Conservation (phyloP, 2,113 vertebrate species). For the Periophthalmodon schlosseri region DNA sequence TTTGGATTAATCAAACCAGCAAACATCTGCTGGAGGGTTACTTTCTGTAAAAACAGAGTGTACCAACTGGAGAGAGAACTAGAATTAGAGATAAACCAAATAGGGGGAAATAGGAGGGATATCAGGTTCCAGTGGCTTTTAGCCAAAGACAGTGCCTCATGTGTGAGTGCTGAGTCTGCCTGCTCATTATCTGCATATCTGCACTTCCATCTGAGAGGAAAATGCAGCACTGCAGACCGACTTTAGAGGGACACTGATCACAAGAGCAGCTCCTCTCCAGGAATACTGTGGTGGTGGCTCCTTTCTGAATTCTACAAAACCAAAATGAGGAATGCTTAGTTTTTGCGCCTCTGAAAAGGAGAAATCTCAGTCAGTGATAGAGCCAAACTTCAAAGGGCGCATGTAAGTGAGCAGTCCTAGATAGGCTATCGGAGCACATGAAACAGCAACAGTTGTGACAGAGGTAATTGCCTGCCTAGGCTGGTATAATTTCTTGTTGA, state of each 20-base stretch:
- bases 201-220: slow-evolving; percentile 66
- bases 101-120: slow-evolving; percentile 17
- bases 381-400: slow-evolving; percentile 73
- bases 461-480: slow-evolving; percentile 76
- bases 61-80: slow-evolving; percentile 5
- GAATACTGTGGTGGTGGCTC: slow-evolving; percentile 39
- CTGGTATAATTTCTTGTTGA: slow-evolving; percentile 70
- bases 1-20: slow-evolving; percentile 68
- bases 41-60: slow-evolving; percentile 63
- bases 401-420: slow-evolving; percentile 74
- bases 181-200: slow-evolving; percentile 73
- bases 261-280: slow-evolving; percentile 67
- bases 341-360: slow-evolving; percentile 58
- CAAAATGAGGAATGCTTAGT: slow-evolving; percentile 59
- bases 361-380: slow-evolving; percentile 69
- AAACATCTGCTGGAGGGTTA: slow-evolving; percentile 51
- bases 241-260: slow-evolving; percentile 74
- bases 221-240: slow-evolving; percentile 70
- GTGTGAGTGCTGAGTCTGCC: slow-evolving; percentile 53
- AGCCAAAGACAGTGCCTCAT: slow-evolving; percentile 58
- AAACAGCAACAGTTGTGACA: slow-evolving; percentile 78
- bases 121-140: slow-evolving; percentile 39
- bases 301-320: slow-evolving; percentile 44
- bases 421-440: slow-evolving; percentile 77
- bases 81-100: slow-evolving; percentile 44